Evolutionary conservation across 2,888 invertebrate species (phyloP).

Genomic region (Noctua janthe): DNA sequence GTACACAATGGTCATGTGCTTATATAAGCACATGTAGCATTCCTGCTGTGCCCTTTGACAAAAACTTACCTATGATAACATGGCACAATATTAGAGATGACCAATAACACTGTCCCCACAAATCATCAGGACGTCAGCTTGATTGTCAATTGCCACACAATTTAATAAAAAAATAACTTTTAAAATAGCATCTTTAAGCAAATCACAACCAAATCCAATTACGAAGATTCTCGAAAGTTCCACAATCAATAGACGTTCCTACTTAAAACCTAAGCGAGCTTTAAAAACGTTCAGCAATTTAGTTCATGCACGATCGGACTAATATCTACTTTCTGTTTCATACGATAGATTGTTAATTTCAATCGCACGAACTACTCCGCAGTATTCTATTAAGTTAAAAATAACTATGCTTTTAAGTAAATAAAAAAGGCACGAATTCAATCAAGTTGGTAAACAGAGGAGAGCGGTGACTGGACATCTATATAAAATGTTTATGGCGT

Average conservation of each 20-base stretch:
- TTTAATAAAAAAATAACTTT: neutral
- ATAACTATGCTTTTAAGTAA: slow-evolving; percentile 81
- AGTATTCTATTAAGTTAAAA: slow-evolving; percentile 73
- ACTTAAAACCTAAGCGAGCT: slow-evolving; percentile 41
- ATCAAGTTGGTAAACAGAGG: slow-evolving; percentile 86
- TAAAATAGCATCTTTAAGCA: neutral
- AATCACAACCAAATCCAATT: slow-evolving; percentile 33
- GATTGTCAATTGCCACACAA: neutral
- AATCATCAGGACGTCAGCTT: neutral
- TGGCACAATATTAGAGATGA: neutral
- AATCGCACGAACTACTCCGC: slow-evolving; percentile 56
- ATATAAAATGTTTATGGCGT: slow-evolving; percentile 58
- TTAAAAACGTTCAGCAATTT: slow-evolving; percentile 59
- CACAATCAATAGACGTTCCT: slow-evolving; percentile 21
- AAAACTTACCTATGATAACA: no score
- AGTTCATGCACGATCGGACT: slow-evolving; percentile 66
- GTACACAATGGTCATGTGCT: no score
- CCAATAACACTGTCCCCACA: neutral
- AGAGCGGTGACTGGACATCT: slow-evolving; percentile 62
- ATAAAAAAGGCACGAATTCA: slow-evolving; percentile 89
- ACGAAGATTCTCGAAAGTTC: slow-evolving; percentile 25
- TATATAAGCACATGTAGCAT: no score
- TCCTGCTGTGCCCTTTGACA: no score
- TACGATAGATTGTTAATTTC: slow-evolving; percentile 65
- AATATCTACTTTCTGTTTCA: slow-evolving; percentile 57